Percentiles rank a stretch among this genome's conserved stretches.
Evolutionary conservation across 2,113 vertebrate genomes (phyloP).

Genomic region (Zapus hudsonius): DNA sequence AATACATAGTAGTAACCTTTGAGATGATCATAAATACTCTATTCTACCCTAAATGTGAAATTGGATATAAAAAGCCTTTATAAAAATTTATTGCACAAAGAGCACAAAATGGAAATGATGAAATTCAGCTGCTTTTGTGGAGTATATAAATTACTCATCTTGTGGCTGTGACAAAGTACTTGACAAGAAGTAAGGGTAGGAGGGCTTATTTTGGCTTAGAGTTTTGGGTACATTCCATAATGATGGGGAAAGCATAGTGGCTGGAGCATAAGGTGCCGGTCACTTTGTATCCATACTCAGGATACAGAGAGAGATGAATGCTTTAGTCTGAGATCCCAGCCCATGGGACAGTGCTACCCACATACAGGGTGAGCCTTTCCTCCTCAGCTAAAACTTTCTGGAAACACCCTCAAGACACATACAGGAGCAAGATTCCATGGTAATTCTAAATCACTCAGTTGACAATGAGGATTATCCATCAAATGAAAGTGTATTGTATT

Average conservation of each 20-base stretch:
- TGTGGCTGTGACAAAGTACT: too few relatives aligned
- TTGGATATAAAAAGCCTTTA: neutral
- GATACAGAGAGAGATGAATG: too few relatives aligned
- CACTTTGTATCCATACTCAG: too few relatives aligned
- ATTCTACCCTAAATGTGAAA: neutral
- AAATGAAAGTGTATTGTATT: neutral
- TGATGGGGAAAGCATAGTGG: too few relatives aligned
- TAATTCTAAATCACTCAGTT: neutral
- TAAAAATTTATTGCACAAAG: neutral
- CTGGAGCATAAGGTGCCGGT: too few relatives aligned
- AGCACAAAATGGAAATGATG: neutral
- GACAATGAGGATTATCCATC: neutral
- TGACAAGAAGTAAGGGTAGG: too few relatives aligned
- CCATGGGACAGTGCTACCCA: neutral
- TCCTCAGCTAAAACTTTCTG: neutral
- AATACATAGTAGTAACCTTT: neutral
- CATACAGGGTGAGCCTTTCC: neutral
- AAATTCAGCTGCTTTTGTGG: neutral
- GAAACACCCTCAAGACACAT: neutral
- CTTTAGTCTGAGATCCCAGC: neutral
- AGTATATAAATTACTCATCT: too few relatives aligned
- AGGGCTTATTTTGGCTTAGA: too few relatives aligned
- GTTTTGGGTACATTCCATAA: too few relatives aligned
- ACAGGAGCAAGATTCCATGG: neutral
- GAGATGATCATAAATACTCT: slow-evolving; percentile 28